These are phyloP conservation scores for Pitangus sulphuratus DNA, from an alignment of 2,797 vertebrate species.

Conservation along the genomic window DNA sequence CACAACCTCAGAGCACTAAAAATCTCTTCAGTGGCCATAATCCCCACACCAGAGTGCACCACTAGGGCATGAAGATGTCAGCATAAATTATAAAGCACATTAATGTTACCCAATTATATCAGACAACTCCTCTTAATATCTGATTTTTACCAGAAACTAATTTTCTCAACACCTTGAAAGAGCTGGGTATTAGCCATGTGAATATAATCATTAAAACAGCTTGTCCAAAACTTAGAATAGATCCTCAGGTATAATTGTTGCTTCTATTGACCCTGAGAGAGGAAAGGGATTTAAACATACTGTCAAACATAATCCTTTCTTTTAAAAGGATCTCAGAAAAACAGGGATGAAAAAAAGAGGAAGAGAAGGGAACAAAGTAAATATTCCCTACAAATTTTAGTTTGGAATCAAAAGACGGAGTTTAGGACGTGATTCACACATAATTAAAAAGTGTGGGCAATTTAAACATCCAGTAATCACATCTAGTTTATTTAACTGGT, in stretches of 20 bases:
- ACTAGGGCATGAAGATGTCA: background rate
- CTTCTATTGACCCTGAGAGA: background rate
- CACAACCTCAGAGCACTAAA: background rate
- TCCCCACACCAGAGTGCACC: background rate
- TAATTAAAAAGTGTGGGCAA: background rate
- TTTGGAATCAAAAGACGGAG: background rate
- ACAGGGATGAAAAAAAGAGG: rapidly evolving
- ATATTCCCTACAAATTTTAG: background rate
- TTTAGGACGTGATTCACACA: background rate
- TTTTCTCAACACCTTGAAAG: background rate
- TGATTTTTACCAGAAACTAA: background rate
- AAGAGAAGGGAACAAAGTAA: background rate
- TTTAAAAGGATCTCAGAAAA: background rate
- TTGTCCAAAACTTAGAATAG: background rate
- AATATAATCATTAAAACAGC: background rate
- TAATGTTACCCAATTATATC: background rate
- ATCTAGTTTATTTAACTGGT: background rate
- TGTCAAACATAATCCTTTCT: background rate
- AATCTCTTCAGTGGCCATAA: background rate
- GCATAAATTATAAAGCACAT: background rate
- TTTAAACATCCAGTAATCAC: background rate
- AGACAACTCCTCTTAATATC: background rate
- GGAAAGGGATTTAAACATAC: background rate
- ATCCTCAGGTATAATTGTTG: background rate
- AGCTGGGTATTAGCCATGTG: background rate